Percentiles rank a stretch among this genome's conserved stretches.
Evolutionary conservation across 2,888 invertebrate species (phyloP).

Genomic region (Apodemia mormo): DNA sequence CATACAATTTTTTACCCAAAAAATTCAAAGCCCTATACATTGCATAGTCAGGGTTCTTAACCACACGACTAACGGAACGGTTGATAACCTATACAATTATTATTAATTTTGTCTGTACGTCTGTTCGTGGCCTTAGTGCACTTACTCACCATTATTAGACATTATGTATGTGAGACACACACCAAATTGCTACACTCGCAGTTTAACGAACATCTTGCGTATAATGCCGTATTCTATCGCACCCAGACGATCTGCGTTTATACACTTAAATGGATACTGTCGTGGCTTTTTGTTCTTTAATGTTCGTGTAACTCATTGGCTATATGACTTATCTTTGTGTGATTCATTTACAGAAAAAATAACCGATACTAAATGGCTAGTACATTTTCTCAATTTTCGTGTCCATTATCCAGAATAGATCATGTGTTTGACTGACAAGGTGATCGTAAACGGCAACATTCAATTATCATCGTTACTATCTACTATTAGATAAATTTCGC

Average conservation of each 20-base stretch:
- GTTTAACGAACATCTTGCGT: constrained; percentile 45
- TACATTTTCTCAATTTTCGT: too few relatives aligned
- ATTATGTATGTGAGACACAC: constrained; percentile 67
- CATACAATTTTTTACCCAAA: too few relatives aligned
- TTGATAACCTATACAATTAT: not conserved
- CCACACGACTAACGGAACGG: too few relatives aligned
- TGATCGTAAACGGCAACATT: too few relatives aligned
- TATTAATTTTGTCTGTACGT: not conserved
- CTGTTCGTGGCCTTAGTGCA: constrained; percentile 33
- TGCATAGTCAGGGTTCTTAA: too few relatives aligned
- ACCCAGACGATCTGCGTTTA: constrained; percentile 44
- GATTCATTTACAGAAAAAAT: not conserved
- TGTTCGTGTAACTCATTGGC: constrained; percentile 4
- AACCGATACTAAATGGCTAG: too few relatives aligned
- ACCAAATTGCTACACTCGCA: constrained; percentile 51
- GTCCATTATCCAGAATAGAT: too few relatives aligned
- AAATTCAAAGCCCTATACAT: too few relatives aligned
- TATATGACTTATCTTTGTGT: constrained; percentile 2
- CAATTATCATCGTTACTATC: too few relatives aligned
- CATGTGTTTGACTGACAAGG: too few relatives aligned
- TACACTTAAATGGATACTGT: constrained; percentile 27
- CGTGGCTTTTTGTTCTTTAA: constrained; percentile 3
- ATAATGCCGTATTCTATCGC: constrained; percentile 40
- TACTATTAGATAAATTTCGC: too few relatives aligned
- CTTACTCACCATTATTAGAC: constrained; percentile 55